These are phyloP conservation scores for Colletes collaris DNA, from an alignment of 2,888 invertebrate genomes.

Conservation along the genomic window DNA sequence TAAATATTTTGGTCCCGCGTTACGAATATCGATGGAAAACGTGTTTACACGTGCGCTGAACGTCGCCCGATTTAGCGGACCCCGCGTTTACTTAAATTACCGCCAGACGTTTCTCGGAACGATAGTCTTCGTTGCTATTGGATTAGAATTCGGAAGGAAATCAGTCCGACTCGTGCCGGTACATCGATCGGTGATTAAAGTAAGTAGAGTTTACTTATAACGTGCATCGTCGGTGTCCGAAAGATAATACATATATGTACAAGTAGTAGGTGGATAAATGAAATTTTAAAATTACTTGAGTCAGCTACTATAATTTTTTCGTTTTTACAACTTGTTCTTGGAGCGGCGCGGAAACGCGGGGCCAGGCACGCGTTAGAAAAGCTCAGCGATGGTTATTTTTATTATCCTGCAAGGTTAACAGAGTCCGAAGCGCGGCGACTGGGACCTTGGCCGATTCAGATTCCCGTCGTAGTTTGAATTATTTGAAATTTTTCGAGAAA, in stretches of 20 bases:
- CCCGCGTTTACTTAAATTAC: conserved; percentile 45
- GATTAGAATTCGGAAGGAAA: neutral
- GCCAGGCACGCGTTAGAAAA: conserved; percentile 23
- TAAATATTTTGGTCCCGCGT: conserved; percentile 36
- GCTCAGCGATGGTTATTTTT: conserved; percentile 43
- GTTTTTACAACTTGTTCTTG: no score
- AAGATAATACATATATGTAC: no score
- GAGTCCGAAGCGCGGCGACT: conserved; percentile 8
- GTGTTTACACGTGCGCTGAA: conserved; percentile 30
- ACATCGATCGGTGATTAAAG: neutral
- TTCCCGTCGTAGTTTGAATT: neutral
- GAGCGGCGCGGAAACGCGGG: no score
- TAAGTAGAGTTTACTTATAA: no score
- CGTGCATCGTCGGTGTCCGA: no score
- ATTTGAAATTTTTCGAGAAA: conserved; percentile 22
- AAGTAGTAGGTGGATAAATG: no score
- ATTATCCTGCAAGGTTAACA: conserved; percentile 49
- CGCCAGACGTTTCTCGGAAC: conserved; percentile 4
- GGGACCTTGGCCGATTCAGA: conserved; percentile 44
- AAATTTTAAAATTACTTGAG: no score
- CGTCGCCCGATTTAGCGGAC: neutral
- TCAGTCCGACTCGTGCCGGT: neutral
- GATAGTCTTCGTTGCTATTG: neutral
- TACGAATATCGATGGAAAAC: conserved; percentile 23
- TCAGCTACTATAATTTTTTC: no score